These are phyloP conservation scores for Caradrina kadenii DNA, from an alignment of 2,888 invertebrate genomes.

Conservation along the genomic window DNA sequence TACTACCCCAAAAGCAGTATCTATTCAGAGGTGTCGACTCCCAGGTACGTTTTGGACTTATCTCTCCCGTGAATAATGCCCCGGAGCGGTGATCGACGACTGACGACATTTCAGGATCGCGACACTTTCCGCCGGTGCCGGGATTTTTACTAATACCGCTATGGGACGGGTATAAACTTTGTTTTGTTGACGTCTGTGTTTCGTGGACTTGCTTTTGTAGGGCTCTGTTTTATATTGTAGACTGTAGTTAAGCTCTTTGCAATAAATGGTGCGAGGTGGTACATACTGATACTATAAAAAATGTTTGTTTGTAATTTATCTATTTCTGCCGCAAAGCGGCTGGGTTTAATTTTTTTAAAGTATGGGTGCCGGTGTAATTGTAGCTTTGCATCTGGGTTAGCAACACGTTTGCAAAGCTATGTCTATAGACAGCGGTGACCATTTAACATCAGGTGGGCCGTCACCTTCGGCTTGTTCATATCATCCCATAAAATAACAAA, in stretches of 20 bases:
- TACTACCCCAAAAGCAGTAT: conserved; percentile 59
- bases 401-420: too few relatives aligned
- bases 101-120: conserved; percentile 77
- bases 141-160: conserved; percentile 65
- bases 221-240: conserved; percentile 7
- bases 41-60: conserved; percentile 75
- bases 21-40: conserved; percentile 73
- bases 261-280: not conserved
- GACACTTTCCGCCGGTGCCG: conserved; percentile 59
- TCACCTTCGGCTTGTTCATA: too few relatives aligned
- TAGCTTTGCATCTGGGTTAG: too few relatives aligned
- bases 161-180: conserved; percentile 58
- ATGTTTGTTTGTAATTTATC: too few relatives aligned
- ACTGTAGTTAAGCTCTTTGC: not conserved
- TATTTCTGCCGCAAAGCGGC: too few relatives aligned
- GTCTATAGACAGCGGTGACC: too few relatives aligned
- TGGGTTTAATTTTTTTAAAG: too few relatives aligned
- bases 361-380: too few relatives aligned
- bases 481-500: too few relatives aligned
- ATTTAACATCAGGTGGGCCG: too few relatives aligned
- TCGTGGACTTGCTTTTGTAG: conserved; percentile 3
- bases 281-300: not conserved
- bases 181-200: conserved; percentile 51
- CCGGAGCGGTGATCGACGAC: conserved; percentile 80
- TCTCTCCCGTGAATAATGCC: conserved; percentile 81